These are phyloP conservation scores for Cossypha heuglini DNA, from an alignment of 2,797 vertebrate species.

Conservation along the genomic window DNA sequence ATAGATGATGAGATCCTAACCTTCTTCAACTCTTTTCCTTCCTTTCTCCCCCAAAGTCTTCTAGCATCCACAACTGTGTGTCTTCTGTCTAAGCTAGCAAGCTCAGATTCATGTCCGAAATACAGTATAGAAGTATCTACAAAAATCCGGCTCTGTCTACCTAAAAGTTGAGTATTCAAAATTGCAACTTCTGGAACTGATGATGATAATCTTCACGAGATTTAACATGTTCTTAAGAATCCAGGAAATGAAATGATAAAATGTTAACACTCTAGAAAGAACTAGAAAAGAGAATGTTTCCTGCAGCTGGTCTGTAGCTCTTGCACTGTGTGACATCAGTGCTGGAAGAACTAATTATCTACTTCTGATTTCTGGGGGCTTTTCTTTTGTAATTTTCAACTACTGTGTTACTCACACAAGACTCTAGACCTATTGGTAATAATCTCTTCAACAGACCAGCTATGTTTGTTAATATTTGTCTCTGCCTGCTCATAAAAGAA, in stretches of 20 bases:
- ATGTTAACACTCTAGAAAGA: neutral
- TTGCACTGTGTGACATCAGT: neutral
- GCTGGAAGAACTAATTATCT: neutral
- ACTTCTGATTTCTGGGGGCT: neutral
- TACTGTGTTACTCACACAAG: neutral
- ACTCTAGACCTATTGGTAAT: neutral
- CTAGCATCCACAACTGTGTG: fast-evolving
- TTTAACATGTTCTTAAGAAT: neutral
- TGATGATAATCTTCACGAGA: neutral
- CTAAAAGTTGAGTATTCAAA: neutral
- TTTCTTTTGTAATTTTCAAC: neutral
- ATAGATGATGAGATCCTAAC: neutral
- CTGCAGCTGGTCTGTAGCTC: neutral
- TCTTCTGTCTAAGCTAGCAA: neutral
- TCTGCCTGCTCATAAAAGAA: neutral
- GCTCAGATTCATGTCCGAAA: neutral
- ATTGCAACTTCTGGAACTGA: neutral
- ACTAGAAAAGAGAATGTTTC: neutral
- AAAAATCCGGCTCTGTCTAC: neutral
- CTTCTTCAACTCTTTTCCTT: neutral
- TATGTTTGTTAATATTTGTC: neutral
- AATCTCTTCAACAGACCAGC: neutral
- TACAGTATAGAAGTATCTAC: neutral
- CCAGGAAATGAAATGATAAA: neutral
- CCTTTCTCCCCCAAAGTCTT: neutral